Conservation (phyloP, 2,888 invertebrate species). For the Mesoligia furuncula region DNA sequence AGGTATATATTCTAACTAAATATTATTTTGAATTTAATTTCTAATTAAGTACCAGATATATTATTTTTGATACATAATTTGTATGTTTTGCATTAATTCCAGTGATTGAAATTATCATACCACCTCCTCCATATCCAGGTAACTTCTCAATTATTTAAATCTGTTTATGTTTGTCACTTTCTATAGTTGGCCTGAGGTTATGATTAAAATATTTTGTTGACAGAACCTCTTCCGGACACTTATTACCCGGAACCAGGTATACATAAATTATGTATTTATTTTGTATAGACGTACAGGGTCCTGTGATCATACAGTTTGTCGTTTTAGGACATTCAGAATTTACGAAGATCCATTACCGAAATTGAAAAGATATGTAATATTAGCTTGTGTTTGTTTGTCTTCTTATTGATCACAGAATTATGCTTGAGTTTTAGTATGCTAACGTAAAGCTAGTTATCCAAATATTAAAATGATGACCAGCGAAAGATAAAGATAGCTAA, state of each 20-base stretch:
- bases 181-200: neutral
- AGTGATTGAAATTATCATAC: slow-evolving; percentile 33
- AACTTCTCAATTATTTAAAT: slow-evolving; percentile 3
- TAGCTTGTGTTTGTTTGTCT: neutral
- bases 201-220: slow-evolving; percentile 6
- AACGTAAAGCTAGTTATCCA: too few species aligned
- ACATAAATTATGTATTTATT: neutral
- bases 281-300: neutral
- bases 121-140: slow-evolving; percentile 26
- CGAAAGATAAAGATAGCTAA: neutral
- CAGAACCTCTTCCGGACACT: slow-evolving; percentile 7
- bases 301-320: neutral
- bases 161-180: neutral
- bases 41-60: neutral
- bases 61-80: neutral
- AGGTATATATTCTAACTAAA: slow-evolving; percentile 17
- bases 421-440: neutral
- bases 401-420: neutral
- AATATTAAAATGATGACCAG: neutral
- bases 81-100: slow-evolving; percentile 24
- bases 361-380: neutral
- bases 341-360: neutral
- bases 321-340: neutral
- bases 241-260: slow-evolving; percentile 13
- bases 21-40: neutral